These are phyloP conservation scores for Lepidurus couesii DNA, from an alignment of 1,140 invertebrate genomes.

Conservation along the genomic window DNA sequence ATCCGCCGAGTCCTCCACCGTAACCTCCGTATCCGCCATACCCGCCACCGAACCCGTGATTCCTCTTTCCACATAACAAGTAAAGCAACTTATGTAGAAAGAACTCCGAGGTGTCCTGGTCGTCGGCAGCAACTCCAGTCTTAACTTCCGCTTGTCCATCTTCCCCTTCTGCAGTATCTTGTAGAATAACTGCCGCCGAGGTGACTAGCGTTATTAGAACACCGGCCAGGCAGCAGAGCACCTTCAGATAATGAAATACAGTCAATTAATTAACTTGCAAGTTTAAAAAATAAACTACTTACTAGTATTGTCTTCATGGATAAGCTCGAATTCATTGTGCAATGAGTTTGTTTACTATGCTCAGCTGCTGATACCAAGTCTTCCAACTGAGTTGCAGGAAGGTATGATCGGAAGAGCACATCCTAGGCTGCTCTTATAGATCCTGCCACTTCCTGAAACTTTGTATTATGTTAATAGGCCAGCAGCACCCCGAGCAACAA, in stretches of 20 bases:
- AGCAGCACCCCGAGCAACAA: no score
- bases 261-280: neutral
- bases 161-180: neutral
- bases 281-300: no score
- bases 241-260: neutral
- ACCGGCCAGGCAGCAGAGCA: neutral
- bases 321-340: no score
- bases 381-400: no score
- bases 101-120: neutral
- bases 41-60: neutral
- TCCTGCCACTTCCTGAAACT: no score
- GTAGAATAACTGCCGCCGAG: neutral
- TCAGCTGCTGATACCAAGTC: no score
- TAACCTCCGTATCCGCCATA: neutral
- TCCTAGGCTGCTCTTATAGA: no score
- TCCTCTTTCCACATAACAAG: neutral
- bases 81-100: neutral
- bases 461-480: no score
- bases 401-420: no score
- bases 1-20: neutral
- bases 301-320: no score
- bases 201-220: neutral
- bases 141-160: neutral
- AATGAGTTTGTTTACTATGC: no score
- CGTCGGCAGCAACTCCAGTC: neutral